Percentiles rank a stretch among this genome's conserved stretches.
These are phyloP conservation scores for Atrichornis clamosus DNA, from an alignment of 2,113 vertebrate species.

Conservation along the genomic window DNA sequence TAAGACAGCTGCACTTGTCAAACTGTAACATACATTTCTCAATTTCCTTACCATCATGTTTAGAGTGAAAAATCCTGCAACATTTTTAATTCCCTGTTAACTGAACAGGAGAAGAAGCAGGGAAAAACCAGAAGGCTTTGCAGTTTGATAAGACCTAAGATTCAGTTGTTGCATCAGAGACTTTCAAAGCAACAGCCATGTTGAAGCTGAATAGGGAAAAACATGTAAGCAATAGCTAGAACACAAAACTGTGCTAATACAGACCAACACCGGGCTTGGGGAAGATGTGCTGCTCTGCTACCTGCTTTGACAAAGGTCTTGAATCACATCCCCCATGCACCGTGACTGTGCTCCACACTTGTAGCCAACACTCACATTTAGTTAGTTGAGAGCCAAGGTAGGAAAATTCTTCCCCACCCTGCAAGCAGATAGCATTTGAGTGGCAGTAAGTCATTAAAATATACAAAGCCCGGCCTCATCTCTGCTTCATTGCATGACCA, in stretches of 20 bases:
- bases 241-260: neutral
- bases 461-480: neutral
- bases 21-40: neutral
- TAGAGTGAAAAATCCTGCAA: neutral
- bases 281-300: neutral
- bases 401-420: neutral
- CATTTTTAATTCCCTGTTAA: neutral
- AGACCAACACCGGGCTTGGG: neutral
- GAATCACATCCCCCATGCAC: fast-evolving
- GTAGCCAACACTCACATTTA: neutral
- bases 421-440: neutral
- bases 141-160: neutral
- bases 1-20: neutral
- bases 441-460: neutral
- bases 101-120: neutral
- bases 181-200: neutral
- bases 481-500: neutral
- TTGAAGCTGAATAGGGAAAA: neutral
- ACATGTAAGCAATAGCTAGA: neutral
- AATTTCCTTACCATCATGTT: neutral
- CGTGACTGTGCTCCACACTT: fast-evolving
- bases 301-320: neutral
- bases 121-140: neutral
- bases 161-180: neutral
- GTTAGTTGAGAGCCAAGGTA: neutral